Evolutionary conservation across 1,140 invertebrate species (phyloP), one percentile per base, ranked within the genome.

Genomic region (Cephus cinctus): DNA sequence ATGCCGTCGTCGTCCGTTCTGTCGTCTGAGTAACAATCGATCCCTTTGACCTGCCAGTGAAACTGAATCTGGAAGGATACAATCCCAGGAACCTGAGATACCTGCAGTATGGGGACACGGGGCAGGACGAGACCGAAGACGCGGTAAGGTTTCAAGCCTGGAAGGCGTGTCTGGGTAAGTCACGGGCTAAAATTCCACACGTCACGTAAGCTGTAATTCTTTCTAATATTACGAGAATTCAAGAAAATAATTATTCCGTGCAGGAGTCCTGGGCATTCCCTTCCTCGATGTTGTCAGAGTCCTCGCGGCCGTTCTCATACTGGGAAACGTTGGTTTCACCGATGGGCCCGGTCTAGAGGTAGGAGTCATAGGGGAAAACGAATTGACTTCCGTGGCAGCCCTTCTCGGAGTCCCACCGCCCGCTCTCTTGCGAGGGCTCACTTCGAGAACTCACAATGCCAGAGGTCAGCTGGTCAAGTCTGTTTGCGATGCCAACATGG

Each of bases 251-350:
- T n/a, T n/a, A n/a, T n/a, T n/a, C n/a, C n/a, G n/a, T 65, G 1
- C 51, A 86, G 84, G 81, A 41, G 85, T 95, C 8, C 78, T 96
- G 12, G 94, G 94, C 9, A 96, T 97, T 54, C 93, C 93, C 3
- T 96, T 95, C 67, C 73, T 94, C 67, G 94, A 97, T 73, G 94
- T 97, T 5, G 88, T 96, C 9, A 79, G 94, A 53, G 92, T 96
- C 1, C 71, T 97, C 46, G 89, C 93, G 16, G 92, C 93, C 0
- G 90, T 96, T 18, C 75, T 98, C 47, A 81, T 96, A 34, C 79
- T 97, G 19, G 94, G 94, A 25, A 97, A 96, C 72, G 87, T 96
- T 27, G 86, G 89, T 58, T 96, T 96, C 73, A 81, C 86, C 2
- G 92, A 95, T 64, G 83, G 84, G 39, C 78, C 62, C 56, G 81